Base-by-base conservation (phyloP, 1,140 invertebrate species). In the Onthophagus taurus region DNA sequence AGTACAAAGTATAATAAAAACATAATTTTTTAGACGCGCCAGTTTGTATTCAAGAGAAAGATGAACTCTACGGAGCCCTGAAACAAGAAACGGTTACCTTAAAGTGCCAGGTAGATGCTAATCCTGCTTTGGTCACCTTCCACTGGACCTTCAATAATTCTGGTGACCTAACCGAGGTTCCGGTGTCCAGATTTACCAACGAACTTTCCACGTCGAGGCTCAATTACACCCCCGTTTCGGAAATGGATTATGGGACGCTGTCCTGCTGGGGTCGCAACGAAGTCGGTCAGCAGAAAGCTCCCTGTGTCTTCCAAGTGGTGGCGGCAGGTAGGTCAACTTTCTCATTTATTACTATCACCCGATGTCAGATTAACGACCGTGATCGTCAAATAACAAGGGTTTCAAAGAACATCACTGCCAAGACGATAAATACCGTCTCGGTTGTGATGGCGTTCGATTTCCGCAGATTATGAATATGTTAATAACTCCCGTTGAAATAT, bases 81-180 rank as follows among this genome's bases (percentile, higher is more conserved):
- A 86, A 87, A 57, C 82, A 88, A 58, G 89, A 91, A 64, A 87
- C 83, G 9, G 80, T 89, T 9, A 73, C 77, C 29, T 65, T 93
- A 45, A 75, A 78, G 49, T 93, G 89, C 61, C 78, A 85, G 52
- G 86, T 92, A 44, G 85, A 89, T 52, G 81, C 87, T 47, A 88
- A 90, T 58, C 89, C 89, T 7, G 74, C 83, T 1, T 71, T 81
- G 8, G 75, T 81, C 52, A 78, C 78, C 59, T 90, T 87, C 63
- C 83, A 85, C 48, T 89, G 87, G 87, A 87, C 84, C 30, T 89
- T 90, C 70, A 89, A 89, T 68, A 88, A 85, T 60, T 86, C 84
- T 30, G 83, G 84, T 6, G 85, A 89, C 58, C 76, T 84, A 57
- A 80, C 79, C 1, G 82, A 87, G 58, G 71, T 89, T 31, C 74